Percentiles rank a stretch among this genome's conserved stretches.
Conservation (phyloP, 2,888 invertebrate genomes). For the Meteorus colon region DNA sequence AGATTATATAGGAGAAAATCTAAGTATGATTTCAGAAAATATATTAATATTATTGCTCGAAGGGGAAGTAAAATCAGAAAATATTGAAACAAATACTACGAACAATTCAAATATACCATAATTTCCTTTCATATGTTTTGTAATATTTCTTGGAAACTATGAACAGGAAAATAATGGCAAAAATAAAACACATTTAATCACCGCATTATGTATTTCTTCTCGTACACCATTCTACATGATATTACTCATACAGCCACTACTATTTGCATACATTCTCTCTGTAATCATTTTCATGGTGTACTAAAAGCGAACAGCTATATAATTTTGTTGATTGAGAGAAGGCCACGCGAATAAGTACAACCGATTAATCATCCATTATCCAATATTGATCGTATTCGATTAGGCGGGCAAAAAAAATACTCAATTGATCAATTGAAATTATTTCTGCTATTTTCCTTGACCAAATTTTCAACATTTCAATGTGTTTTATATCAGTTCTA, state of each 20-base stretch:
- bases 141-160: neutral
- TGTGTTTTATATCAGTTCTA: neutral
- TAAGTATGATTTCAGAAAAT: neutral
- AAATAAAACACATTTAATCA: neutral
- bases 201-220: neutral
- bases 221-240: neutral
- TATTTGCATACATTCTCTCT: neutral
- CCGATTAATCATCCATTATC: neutral
- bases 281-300: slow-evolving; percentile 1
- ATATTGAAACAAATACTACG: slow-evolving; percentile 5
- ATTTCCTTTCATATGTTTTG: neutral
- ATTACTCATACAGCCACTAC: neutral
- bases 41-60: neutral
- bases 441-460: neutral
- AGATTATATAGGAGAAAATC: neutral
- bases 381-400: neutral
- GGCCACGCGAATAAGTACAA: neutral
- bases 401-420: neutral
- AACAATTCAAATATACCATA: neutral
- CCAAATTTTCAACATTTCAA: no score
- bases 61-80: neutral
- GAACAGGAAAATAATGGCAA: neutral
- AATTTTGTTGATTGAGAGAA: neutral
- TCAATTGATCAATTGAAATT: neutral
- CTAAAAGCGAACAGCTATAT: neutral